Base-by-base conservation (phyloP, 2,113 vertebrate genomes). In the Calyptommatus sinebrachiatus region DNA sequence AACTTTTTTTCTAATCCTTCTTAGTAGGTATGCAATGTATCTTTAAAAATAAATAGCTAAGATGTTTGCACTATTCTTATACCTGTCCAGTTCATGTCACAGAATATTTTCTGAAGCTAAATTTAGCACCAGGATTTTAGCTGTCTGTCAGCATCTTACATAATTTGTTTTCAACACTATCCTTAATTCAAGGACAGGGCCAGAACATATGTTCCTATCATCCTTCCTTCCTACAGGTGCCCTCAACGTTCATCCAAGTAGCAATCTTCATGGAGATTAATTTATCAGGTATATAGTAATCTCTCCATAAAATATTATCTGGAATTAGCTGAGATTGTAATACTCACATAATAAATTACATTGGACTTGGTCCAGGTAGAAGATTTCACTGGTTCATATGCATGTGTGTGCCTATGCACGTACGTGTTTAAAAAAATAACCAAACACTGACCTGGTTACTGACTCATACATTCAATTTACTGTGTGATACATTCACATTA, bases 121-220 rank as follows among this genome's bases (percentile, higher is more conserved):
- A 87, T 89, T 89, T 89, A 88, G 83, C 88, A 84, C 82, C 57
- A 81, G 71, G 83, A 85, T 85, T 91, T 88, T 77, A 88, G 83
- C 86, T 90, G 86, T 86, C 88, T 90, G 85, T 89, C 92, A 91
- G 88, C 84, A 88, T 83, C 86, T 93, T 91, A 92, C 83, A 84
- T 92, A 93, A 89, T 90, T 90, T 89, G 85, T 90, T 90, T 92
- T 91, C 87, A 89, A 84, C 82, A 67, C 66, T 85, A 87, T 87
- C 83, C 89, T 91, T 63, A 50, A 88, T 85, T 87, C 92, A 92
- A 92, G 91, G 89, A 85, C 88, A 92, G 90, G 85, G 84, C 68
- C 75, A 85, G 87, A 92, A 80, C 89, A 91, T 91, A 91, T 89
- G 89, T 72, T 92, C n/a, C 68, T 18, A 86, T 68, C 78, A 48